A percentile compares a stretch with the other conserved stretches of the same genome.
Evolutionary conservation across 2,888 invertebrate genomes (phyloP).

Genomic region (Maniola hyperantus): DNA sequence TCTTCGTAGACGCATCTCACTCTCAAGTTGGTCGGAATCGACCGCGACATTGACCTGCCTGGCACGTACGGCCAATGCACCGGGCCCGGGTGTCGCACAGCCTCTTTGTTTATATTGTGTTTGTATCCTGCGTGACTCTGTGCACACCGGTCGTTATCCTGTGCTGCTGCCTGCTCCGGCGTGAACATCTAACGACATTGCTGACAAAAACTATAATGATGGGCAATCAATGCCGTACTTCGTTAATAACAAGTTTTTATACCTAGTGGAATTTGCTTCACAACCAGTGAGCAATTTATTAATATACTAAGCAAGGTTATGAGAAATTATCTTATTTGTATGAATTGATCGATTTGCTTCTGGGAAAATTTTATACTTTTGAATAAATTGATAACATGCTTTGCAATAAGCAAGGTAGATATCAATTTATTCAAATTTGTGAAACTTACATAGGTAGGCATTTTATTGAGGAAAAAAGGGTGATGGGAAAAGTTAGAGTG

Average conservation of each 20-base stretch:
- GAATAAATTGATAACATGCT: not conserved
- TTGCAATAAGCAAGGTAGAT: not conserved
- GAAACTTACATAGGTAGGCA: not conserved
- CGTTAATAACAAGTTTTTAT: conserved; percentile 36
- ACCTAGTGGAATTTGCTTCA: conserved; percentile 12
- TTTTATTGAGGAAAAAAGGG: too few species aligned
- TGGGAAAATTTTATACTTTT: not conserved
- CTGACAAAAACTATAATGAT: conserved; percentile 34
- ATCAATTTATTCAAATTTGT: not conserved
- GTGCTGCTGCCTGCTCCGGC: conserved; percentile 21
- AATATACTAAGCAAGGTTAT: conserved; percentile 1
- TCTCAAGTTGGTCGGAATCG: conserved; percentile 61
- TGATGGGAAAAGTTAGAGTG: not conserved
- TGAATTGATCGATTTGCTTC: not conserved
- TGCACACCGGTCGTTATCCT: conserved; percentile 31
- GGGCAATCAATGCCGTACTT: conserved; percentile 23
- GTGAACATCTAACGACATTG: conserved; percentile 25
- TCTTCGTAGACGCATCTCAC: conserved; percentile 70
- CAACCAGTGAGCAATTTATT: conserved; percentile 3
- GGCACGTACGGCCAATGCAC: conserved; percentile 79
- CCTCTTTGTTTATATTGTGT: conserved; percentile 74
- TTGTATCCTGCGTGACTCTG: conserved; percentile 61
- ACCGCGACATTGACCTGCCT: conserved; percentile 80
- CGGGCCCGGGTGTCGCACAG: conserved; percentile 66
- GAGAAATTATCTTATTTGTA: not conserved